phyloP scores from a whole-genome alignment of 2,113 vertebrate genomes.

The Nematolebias whitei region DNA sequence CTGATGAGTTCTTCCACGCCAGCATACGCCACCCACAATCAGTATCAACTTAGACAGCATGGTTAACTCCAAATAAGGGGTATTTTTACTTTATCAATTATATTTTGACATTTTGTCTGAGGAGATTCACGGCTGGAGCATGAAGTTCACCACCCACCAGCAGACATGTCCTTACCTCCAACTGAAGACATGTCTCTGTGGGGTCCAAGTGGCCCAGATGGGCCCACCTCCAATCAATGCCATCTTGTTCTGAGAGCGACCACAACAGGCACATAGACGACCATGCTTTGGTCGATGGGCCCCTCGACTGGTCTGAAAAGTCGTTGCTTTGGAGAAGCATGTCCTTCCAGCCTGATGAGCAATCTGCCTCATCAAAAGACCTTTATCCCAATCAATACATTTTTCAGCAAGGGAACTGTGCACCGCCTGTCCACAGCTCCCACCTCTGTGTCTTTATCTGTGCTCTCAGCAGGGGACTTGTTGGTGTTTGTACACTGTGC shows the following conservation, averaged over 20 bases:
- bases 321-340: conserved; percentile 76
- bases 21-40: too few relatives aligned
- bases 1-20: too few relatives aligned
- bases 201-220: conserved; percentile 50
- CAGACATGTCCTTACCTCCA: conserved; percentile 39
- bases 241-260: conserved; percentile 63
- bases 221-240: conserved; percentile 68
- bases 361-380: conserved; percentile 81
- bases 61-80: conserved; percentile 3
- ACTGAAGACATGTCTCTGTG: conserved; percentile 50
- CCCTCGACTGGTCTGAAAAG: conserved; percentile 70
- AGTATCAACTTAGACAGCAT: not conserved
- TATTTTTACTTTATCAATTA: conserved; percentile 10
- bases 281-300: conserved; percentile 66
- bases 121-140: conserved; percentile 14
- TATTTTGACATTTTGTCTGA: conserved; percentile 17
- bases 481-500: conserved; percentile 33
- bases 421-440: conserved; percentile 40
- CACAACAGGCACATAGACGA: conserved; percentile 46
- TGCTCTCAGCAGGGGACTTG: conserved; percentile 28
- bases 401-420: conserved; percentile 67
- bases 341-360: conserved; percentile 80
- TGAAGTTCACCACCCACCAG: conserved; percentile 50
- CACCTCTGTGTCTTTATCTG: conserved; percentile 30
- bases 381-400: conserved; percentile 79